A percentile compares a stretch with the other conserved stretches of the same genome.
Conservation (phyloP, 2,797 vertebrate genomes). For the Acrocephalus scirpaceus region DNA sequence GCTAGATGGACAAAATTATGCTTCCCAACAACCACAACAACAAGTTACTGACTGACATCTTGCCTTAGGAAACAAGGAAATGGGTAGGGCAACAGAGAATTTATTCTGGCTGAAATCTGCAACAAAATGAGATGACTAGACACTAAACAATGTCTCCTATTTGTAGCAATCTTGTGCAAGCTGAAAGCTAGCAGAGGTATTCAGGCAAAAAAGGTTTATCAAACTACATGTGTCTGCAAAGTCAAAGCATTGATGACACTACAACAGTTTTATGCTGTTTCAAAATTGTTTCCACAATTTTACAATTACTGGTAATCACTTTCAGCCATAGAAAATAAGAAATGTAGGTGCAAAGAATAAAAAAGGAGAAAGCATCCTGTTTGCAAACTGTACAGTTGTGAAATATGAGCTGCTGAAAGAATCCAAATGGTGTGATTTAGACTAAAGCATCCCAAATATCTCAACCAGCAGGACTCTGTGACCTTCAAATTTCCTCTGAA, state of each 20-base stretch:
- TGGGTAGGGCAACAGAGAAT: background rate
- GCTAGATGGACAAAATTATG: background rate
- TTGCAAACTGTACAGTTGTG: background rate
- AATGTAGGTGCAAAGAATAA: background rate
- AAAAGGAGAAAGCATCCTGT: background rate
- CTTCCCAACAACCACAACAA: background rate
- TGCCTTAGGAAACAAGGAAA: background rate
- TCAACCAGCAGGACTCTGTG: background rate
- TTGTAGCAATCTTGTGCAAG: background rate
- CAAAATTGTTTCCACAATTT: background rate
- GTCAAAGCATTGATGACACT: background rate
- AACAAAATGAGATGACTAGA: slow-evolving; percentile 28
- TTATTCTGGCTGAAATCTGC: slow-evolving; percentile 16
- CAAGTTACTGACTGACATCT: background rate
- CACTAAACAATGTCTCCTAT: background rate
- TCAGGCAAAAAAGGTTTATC: background rate
- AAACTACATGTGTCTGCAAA: slow-evolving; percentile 18
- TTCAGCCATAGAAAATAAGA: background rate
- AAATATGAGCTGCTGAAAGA: background rate
- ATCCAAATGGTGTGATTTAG: background rate
- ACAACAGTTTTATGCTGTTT: background rate
- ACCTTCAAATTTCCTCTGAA: background rate
- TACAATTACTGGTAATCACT: background rate
- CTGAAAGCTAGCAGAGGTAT: slow-evolving; percentile 5
- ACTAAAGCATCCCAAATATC: background rate